Evolutionary conservation across 2,797 vertebrate species (phyloP).

Genomic region (Acropternis orthonyx): DNA sequence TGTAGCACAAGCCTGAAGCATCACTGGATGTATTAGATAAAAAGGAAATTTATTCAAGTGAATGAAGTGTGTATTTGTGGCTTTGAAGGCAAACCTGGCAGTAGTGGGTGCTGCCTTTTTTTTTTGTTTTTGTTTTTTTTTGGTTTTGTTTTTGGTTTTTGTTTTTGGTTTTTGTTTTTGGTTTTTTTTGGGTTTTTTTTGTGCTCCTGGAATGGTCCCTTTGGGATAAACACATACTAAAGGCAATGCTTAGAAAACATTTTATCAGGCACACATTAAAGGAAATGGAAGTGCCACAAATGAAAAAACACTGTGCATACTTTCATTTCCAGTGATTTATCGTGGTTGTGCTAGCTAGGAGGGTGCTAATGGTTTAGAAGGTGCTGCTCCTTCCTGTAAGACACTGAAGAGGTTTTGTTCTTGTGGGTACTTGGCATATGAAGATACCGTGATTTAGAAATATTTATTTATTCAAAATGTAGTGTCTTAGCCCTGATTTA

Average conservation of each 20-base stretch:
- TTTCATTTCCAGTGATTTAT: conserved; percentile 46
- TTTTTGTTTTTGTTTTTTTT: no score
- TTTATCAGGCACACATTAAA: conserved; percentile 69
- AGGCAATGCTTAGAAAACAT: conserved; percentile 57
- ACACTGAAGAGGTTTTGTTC: neutral
- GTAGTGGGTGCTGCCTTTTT: conserved; percentile 61
- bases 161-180: no score
- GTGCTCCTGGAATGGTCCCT: conserved; percentile 63
- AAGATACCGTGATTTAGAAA: neutral
- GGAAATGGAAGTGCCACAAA: conserved; percentile 60
- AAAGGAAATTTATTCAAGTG: conserved; percentile 74
- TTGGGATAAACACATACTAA: conserved; percentile 72
- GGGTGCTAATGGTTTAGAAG: conserved; percentile 48
- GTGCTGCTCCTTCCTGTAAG: conserved; percentile 12
- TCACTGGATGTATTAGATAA: conserved; percentile 72
- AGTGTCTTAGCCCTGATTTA: neutral
- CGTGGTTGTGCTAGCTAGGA: neutral
- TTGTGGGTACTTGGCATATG: neutral
- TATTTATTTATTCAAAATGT: neutral
- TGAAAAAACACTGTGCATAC: conserved; percentile 21
- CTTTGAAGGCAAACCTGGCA: conserved; percentile 74
- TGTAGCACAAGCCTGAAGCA: conserved; percentile 67
- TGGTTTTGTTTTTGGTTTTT: no score
- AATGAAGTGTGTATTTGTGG: conserved; percentile 53
- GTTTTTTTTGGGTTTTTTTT: no score